Percentiles rank a stretch among this genome's conserved stretches.
phyloP scores from a whole-genome alignment of 2,797 vertebrate species.

The Alcedo atthis region DNA sequence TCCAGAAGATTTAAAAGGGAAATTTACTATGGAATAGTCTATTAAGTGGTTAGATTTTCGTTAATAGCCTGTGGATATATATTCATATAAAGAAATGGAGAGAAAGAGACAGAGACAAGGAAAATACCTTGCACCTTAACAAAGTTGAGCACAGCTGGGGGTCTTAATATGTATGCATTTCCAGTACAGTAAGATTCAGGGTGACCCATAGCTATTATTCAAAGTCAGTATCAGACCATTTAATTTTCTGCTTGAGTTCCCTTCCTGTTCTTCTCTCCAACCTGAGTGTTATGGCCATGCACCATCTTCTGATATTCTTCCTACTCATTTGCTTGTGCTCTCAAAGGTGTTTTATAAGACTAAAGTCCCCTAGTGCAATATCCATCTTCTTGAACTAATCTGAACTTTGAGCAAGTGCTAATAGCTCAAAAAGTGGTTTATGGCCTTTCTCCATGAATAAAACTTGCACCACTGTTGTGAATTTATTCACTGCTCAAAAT shows the following conservation, averaged over 20 bases:
- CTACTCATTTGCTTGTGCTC: constrained; percentile 50
- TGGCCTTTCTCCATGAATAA: constrained; percentile 17
- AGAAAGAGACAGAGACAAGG: background rate
- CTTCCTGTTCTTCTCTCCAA: constrained; percentile 61
- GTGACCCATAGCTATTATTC: constrained; percentile 76
- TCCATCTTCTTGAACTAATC: constrained; percentile 50
- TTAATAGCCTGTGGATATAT: background rate
- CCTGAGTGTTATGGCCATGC: constrained; percentile 50
- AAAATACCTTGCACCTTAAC: constrained; percentile 23
- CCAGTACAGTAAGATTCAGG: constrained; percentile 68
- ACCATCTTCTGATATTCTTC: constrained; percentile 49
- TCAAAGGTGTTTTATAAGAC: constrained; percentile 42
- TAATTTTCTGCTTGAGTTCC: constrained; percentile 83
- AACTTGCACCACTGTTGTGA: background rate
- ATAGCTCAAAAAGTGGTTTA: constrained; percentile 62
- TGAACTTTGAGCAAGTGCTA: constrained; percentile 40
- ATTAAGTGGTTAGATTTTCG: constrained; percentile 29
- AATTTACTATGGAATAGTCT: constrained; percentile 29
- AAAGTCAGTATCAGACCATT: constrained; percentile 78
- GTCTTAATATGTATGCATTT: constrained; percentile 69
- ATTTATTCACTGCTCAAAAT: constrained; percentile 18
- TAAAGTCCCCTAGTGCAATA: background rate
- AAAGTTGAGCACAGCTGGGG: constrained; percentile 59
- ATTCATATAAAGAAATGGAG: background rate
- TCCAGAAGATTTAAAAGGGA: constrained; percentile 25